phyloP scores from a whole-genome alignment of 2,888 invertebrate species.

The Xestia xanthographa region DNA sequence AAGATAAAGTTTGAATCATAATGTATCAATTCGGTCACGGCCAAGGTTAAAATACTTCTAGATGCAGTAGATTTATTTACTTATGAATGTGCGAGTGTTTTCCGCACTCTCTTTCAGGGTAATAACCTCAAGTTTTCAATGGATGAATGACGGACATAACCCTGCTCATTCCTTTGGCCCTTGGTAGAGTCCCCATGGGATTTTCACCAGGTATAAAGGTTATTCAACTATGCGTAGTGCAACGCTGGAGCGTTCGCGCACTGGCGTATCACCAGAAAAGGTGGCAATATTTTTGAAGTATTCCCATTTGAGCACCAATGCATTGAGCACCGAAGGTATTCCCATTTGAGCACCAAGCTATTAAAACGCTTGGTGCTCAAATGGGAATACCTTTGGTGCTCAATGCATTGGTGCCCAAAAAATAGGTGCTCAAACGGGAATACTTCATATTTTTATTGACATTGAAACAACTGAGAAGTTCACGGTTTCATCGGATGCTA shows the following conservation, averaged over 20 bases:
- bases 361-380: no score
- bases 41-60: conserved; percentile 15
- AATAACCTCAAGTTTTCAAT: background rate
- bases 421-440: no score
- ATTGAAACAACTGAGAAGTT: background rate
- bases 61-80: background rate
- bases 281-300: no score
- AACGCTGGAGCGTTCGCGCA: background rate
- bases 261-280: background rate
- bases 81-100: background rate
- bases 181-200: background rate
- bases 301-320: no score
- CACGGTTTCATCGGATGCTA: background rate
- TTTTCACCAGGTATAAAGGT: conserved; percentile 22
- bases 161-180: conserved; percentile 1
- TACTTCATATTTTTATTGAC: background rate
- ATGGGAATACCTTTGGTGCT: no score
- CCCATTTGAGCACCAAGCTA: no score
- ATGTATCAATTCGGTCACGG: conserved; percentile 8
- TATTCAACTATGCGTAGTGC: conserved; percentile 46
- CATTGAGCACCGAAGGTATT: no score
- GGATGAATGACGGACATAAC: conserved; percentile 10
- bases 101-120: background rate
- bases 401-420: no score
- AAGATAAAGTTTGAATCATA: conserved; percentile 5